These are phyloP conservation scores for Xylota segnis DNA, from an alignment of 2,888 invertebrate species.

Conservation along the genomic window DNA sequence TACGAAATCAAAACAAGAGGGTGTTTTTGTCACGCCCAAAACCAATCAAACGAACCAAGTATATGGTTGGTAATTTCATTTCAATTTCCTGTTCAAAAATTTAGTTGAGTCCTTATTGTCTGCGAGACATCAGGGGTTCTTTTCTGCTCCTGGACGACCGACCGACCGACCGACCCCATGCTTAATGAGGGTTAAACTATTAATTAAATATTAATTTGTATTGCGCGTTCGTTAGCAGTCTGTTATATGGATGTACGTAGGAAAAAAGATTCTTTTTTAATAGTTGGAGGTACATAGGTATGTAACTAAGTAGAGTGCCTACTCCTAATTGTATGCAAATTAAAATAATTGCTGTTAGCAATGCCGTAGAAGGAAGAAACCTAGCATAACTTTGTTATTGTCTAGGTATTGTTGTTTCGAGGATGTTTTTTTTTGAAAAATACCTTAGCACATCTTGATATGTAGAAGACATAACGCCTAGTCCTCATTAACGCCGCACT, in stretches of 20 bases:
- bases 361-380: conserved; percentile 53
- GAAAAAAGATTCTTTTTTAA: background rate
- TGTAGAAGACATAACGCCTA: conserved; percentile 56
- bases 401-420: conserved; percentile 57
- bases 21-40: conserved; percentile 54
- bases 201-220: conserved; percentile 84
- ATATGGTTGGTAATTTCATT: conserved; percentile 53
- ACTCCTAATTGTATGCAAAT: conserved; percentile 55
- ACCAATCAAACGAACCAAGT: conserved; percentile 38
- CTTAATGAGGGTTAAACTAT: conserved; percentile 84
- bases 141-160: background rate
- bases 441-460: conserved; percentile 31
- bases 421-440: conserved; percentile 58
- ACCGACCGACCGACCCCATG: too few relatives aligned
- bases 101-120: background rate
- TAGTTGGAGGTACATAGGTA: background rate
- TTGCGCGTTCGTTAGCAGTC: conserved; percentile 69
- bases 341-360: conserved; percentile 58
- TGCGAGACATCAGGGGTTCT: background rate
- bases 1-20: conserved; percentile 29
- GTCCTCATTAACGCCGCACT: conserved; percentile 74
- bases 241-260: too few relatives aligned
- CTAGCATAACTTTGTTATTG: conserved; percentile 54
- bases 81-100: conserved; percentile 31
- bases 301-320: background rate